These are phyloP conservation scores for Cataglyphis rosenhaueri DNA, from an alignment of 2,888 invertebrate species.

Conservation along the genomic window DNA sequence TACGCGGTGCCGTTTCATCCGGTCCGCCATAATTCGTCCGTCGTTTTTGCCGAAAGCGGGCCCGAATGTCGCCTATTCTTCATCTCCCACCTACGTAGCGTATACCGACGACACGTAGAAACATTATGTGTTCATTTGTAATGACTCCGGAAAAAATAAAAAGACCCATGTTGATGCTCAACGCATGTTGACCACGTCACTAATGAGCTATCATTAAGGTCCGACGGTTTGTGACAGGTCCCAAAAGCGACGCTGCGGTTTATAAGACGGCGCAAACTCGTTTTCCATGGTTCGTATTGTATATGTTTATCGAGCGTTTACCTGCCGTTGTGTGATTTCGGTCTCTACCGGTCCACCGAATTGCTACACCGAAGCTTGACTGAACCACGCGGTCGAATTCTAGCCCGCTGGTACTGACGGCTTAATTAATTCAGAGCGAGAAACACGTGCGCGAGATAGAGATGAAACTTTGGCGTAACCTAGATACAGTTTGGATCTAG, in stretches of 20 bases:
- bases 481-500: constrained; percentile 52
- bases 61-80: constrained; percentile 54
- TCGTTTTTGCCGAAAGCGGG: constrained; percentile 41
- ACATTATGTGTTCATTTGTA: constrained; percentile 70
- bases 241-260: constrained; percentile 49
- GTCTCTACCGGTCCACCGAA: constrained; percentile 50
- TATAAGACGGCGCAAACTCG: constrained; percentile 21
- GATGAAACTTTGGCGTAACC: constrained; percentile 52
- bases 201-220: constrained; percentile 76
- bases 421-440: constrained; percentile 77
- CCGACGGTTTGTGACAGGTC: constrained; percentile 75
- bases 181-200: constrained; percentile 68
- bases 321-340: constrained; percentile 52
- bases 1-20: constrained; percentile 46
- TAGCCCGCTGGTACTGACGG: constrained; percentile 75
- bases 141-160: constrained; percentile 47
- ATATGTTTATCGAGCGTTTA: constrained; percentile 37
- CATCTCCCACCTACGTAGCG: constrained; percentile 53
- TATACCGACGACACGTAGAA: constrained; percentile 38
- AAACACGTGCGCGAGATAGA: constrained; percentile 56
- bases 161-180: constrained; percentile 36
- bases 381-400: constrained; percentile 49
- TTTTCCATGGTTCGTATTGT: constrained; percentile 38
- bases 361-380: constrained; percentile 54
- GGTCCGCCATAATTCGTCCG: constrained; percentile 44